Evolutionary conservation across 2,113 vertebrate genomes (phyloP).

Genomic region (Calypte anna): DNA sequence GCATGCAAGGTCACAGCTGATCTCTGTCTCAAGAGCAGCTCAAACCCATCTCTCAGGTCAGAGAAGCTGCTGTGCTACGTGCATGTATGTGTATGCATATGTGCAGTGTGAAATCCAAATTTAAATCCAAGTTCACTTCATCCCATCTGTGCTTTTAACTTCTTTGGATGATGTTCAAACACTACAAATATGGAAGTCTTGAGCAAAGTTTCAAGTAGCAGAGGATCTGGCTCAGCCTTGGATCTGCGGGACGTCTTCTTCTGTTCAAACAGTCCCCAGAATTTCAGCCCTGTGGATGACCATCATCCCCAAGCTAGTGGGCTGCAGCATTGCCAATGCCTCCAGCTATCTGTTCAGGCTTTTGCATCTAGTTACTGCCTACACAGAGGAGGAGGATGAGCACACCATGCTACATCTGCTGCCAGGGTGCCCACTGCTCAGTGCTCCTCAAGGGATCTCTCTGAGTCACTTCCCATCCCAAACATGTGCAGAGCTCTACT

Average conservation of each 20-base stretch:
- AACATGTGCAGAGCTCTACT: not conserved
- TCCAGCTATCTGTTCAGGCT: not conserved
- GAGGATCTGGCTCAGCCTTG: not conserved
- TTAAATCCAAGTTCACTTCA: slow-evolving; percentile 61
- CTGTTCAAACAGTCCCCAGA: not conserved
- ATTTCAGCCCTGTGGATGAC: not conserved
- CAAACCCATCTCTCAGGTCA: not conserved
- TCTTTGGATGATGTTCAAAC: slow-evolving; percentile 55
- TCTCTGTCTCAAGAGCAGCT: not conserved
- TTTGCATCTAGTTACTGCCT: not conserved
- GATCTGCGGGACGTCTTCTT: not conserved
- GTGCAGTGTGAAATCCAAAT: slow-evolving; percentile 64
- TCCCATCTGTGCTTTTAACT: slow-evolving; percentile 60
- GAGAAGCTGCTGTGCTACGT: slow-evolving; percentile 4
- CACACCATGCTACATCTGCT: not conserved
- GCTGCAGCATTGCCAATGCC: not conserved
- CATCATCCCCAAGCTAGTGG: fast-evolving
- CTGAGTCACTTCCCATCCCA: not conserved
- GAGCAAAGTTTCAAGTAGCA: slow-evolving; percentile 13
- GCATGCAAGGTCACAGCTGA: not conserved
- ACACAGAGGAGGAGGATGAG: not conserved
- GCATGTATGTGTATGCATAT: slow-evolving; percentile 29
- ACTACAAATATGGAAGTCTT: slow-evolving; percentile 3
- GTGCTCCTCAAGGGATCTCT: not conserved
- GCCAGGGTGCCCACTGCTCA: not conserved